phyloP scores from a whole-genome alignment of 2,113 vertebrate genomes.

The Mystacornis crossleyi region DNA sequence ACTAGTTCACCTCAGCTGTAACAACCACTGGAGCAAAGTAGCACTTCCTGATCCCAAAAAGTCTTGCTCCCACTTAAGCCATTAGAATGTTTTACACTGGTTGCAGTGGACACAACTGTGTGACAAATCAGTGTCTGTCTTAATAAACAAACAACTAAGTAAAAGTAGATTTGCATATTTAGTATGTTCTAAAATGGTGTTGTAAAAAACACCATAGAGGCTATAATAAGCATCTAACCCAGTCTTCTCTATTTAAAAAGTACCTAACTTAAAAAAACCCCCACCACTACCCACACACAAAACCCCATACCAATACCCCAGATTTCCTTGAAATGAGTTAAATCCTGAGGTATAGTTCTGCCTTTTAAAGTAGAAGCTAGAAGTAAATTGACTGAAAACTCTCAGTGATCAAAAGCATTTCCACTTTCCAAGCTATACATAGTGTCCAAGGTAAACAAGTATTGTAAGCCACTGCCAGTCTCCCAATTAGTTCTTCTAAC shows the following conservation, averaged over 20 bases:
- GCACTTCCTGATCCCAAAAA: background rate
- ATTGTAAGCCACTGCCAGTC: background rate
- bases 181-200: background rate
- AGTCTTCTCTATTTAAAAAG: background rate
- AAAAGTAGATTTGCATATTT: background rate
- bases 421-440: background rate
- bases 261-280: background rate
- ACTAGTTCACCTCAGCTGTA: background rate
- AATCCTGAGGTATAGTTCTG: background rate
- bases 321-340: background rate
- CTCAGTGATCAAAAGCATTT: background rate
- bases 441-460: background rate
- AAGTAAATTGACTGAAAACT: background rate
- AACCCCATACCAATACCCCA: background rate
- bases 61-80: background rate
- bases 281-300: background rate
- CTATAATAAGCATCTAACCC: background rate
- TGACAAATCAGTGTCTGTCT: background rate
- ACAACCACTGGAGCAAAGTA: background rate
- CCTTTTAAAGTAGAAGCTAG: background rate
- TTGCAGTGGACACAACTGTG: background rate
- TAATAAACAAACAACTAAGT: background rate
- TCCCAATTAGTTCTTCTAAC: background rate
- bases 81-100: background rate
- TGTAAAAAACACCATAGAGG: background rate